Conservation (phyloP, 2,113 vertebrate species). For the Xyliphius kryptos region DNA sequence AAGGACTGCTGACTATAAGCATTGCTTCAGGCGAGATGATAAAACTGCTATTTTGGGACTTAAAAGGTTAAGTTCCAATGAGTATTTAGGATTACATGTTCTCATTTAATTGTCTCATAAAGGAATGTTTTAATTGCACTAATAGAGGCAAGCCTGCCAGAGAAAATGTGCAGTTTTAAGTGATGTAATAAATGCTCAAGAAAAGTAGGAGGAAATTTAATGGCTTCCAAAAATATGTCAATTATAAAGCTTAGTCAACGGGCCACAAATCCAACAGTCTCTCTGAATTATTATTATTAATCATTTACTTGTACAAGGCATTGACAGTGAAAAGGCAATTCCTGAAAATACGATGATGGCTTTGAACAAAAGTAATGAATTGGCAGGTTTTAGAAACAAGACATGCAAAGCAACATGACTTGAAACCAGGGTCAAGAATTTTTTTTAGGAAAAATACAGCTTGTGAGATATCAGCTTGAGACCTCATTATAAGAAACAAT, state of each 20-base stretch:
- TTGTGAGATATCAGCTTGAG: conserved; percentile 34
- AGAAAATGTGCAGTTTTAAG: conserved; percentile 75
- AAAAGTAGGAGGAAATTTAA: conserved; percentile 22
- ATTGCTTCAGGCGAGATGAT: conserved; percentile 84
- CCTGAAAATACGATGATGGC: neutral
- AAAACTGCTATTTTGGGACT: conserved; percentile 87
- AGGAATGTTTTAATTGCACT: conserved; percentile 51
- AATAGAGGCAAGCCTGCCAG: conserved; percentile 74
- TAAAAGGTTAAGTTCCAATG: conserved; percentile 94
- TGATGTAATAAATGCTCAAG: neutral
- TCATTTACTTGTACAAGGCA: neutral
- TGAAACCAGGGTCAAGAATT: neutral
- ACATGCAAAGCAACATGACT: conserved; percentile 7
- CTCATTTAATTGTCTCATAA: conserved; percentile 90
- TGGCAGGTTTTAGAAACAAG: neutral
- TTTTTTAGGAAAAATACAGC: conserved; percentile 19
- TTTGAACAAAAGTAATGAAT: neutral
- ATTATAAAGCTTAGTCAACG: conserved; percentile 9
- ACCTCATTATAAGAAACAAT: conserved; percentile 41
- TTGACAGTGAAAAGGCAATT: neutral
- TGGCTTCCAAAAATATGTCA: conserved; percentile 17
- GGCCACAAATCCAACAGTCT: conserved; percentile 8
- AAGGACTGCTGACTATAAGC: conserved; percentile 75
- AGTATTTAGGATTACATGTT: conserved; percentile 86
- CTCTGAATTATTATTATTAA: conserved; percentile 12